Base-by-base conservation (phyloP, 2,797 vertebrate genomes). In the Scomberomorus guttatus region DNA sequence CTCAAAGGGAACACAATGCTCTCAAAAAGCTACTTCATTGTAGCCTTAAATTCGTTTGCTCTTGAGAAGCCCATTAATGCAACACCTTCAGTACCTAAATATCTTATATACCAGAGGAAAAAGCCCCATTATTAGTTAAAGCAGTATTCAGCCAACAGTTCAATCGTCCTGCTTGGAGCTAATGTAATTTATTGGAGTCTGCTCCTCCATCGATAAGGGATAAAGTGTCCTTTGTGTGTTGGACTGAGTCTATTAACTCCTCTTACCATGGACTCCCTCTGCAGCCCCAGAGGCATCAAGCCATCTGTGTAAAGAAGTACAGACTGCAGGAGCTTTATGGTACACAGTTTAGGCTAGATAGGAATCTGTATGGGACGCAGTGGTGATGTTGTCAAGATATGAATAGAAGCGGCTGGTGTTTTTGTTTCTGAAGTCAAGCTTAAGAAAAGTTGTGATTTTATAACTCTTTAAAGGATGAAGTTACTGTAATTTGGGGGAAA, bases 221-320 rank as follows among this genome's bases (percentile, higher is more conserved):
- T 80, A 34, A 73, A 65, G 70, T 64, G 58, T 80, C 44, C 65
- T 82, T 64, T 78, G 77, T 75, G 48, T 52, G 51, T 76, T 44
- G 65, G 39, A 42, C 63, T 52, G 57, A 75, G 59, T 82, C 37
- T 78, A 58, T 77, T 71, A 73, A 58, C 72, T 72, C 12, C 18
- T 63, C n/a, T 52, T 37, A 50, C 6, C 63, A 15, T 46, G 22
- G 54, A 39, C 42, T 29, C 32, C 27, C 37, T 76, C 25, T 76
- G 62, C 55, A 64, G 57, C 44, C 50, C 54, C 22, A 22, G 32
- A 54, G 51, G 71, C 63, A 64, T 61, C 51, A 15, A 24, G 27
- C 20, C 42, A 13, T 57, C 67, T 74, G 74, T 55, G 59, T 37
- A 68, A 80, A 74, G 74, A 78, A 55, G 55, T 2, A 1, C 71